Evolutionary conservation across 2,888 invertebrate species (phyloP), one percentile per base, ranked within the genome.

Genomic region (Oithona nana): DNA sequence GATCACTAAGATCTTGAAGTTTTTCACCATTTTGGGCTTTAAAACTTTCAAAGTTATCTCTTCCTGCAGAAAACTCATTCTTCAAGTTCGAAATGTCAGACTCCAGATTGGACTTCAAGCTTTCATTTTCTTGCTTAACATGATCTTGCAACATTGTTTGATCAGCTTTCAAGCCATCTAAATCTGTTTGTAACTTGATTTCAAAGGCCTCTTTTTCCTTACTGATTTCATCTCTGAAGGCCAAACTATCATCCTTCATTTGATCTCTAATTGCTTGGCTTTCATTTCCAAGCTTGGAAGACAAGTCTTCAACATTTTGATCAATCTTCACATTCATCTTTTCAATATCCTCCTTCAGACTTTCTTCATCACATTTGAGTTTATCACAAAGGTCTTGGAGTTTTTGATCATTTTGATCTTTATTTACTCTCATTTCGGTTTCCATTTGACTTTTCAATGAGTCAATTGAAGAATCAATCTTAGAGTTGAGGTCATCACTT

Each of bases 101-200:
- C n/a, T n/a, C n/a, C n/a, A n/a, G n/a, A n/a, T n/a, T n/a, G n/a
- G n/a, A n/a, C n/a, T n/a, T n/a, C n/a, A n/a, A n/a, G n/a, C n/a
- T n/a, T n/a, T n/a, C n/a, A n/a, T n/a, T n/a, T n/a, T n/a, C n/a
- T n/a, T n/a, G n/a, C n/a, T n/a, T n/a, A n/a, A n/a, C n/a, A n/a
- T n/a, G n/a, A n/a, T n/a, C n/a, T n/a, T n/a, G n/a, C n/a, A n/a
- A n/a, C n/a, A n/a, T n/a, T n/a, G n/a, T n/a, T n/a, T n/a, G n/a
- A n/a, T n/a, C n/a, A n/a, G n/a, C n/a, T n/a, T n/a, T n/a, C n/a
- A n/a, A n/a, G n/a, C n/a, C n/a, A n/a, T n/a, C n/a, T n/a, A n/a
- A n/a, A n/a, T 39, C 26, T 49, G 20, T 57, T 29, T 66, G 48
- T 26, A 59, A 22, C 48, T 49, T 59, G 4, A 20, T 24, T 57